Conservation (phyloP, 35 echinoderm and acorn worm species). For the Ophioderma brevispina region DNA sequence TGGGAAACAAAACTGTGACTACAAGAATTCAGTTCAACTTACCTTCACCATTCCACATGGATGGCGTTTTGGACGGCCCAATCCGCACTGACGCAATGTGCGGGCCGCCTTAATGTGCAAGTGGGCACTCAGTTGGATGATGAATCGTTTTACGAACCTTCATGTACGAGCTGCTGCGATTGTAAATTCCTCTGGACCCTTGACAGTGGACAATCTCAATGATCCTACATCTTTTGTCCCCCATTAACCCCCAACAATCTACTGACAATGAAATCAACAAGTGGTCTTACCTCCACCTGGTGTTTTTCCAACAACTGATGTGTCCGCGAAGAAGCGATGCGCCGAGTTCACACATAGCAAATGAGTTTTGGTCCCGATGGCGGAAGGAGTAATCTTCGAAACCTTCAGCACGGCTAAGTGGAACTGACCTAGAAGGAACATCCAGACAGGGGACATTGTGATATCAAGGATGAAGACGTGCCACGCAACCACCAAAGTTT, state of each 20-base stretch:
- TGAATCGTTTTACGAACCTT: conserved; percentile 67
- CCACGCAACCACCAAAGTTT: too few relatives aligned
- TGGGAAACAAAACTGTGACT: too few relatives aligned
- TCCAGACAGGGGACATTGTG: too few relatives aligned
- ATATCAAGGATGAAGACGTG: too few relatives aligned
- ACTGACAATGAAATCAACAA: conserved; percentile 56
- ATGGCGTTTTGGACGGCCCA: conserved; percentile 60
- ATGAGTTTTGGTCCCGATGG: too few relatives aligned
- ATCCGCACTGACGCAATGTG: conserved; percentile 56
- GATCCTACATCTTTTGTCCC: conserved; percentile 41
- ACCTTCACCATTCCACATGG: conserved; percentile 58
- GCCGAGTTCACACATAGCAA: too few relatives aligned
- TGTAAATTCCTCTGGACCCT: conserved; percentile 57
- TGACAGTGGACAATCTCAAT: conserved; percentile 36
- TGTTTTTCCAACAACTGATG: conserved; percentile 10
- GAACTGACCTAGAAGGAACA: too few relatives aligned
- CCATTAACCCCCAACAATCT: conserved; percentile 85
- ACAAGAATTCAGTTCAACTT: background rate
- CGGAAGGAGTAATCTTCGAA: too few relatives aligned
- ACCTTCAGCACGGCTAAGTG: too few relatives aligned
- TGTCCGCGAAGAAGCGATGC: too few relatives aligned
- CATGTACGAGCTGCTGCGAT: conserved; percentile 61
- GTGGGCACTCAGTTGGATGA: conserved; percentile 60
- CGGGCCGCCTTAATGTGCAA: conserved; percentile 35
- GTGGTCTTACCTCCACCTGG: conserved; percentile 42